Base-by-base conservation (phyloP, 2,113 vertebrate genomes). In the Ailurus styani region DNA sequence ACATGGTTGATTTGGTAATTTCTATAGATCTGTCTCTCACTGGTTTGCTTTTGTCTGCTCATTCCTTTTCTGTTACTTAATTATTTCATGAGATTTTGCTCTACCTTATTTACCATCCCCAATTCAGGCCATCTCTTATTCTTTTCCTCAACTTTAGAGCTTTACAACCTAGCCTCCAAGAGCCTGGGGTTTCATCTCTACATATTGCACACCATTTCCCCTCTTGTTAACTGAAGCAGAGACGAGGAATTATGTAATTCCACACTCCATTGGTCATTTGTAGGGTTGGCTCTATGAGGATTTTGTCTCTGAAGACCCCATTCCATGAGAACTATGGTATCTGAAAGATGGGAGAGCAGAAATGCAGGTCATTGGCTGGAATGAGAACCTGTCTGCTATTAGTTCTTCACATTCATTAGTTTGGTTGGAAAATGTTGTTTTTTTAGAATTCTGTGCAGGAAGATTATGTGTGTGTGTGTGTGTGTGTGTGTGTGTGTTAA, bases 1-100 rank as follows among this genome's bases (percentile, higher is more conserved):
- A 97, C 98, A 98, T 98, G 98, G 97, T 98, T 99, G 98, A 98
- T 98, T 98, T 98, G 97, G 98, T 98, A 98, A 97, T 98, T 98
- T 98, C 98, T 99, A 98, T 98, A 97, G 97, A 96, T 97, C 97
- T 96, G 92, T 96, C 97, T 98, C 96, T 98, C 93, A 97, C 97
- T 97, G 89, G 93, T 98, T 98, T 98, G 97, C 50, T 98, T 98
- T 99, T 98, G 97, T 98, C 90, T 97, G 94, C 96, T 98, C 96
- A 34, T 96, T 98, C 97, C 79, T 98, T 97, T 95, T 98, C 97
- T 98, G 79, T 87, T 96, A 86, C 73, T 98, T 98, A 97, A 98
- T 99, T 98, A 98, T 98, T 98, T 98, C 81, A 96, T 96, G 96
- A 98, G 93, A 97, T 97, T 96, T 97, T 98, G 37, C 86, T 87